These are phyloP conservation scores for Psephotus haematonotus DNA, from an alignment of 2,113 vertebrate genomes.

Conservation along the genomic window DNA sequence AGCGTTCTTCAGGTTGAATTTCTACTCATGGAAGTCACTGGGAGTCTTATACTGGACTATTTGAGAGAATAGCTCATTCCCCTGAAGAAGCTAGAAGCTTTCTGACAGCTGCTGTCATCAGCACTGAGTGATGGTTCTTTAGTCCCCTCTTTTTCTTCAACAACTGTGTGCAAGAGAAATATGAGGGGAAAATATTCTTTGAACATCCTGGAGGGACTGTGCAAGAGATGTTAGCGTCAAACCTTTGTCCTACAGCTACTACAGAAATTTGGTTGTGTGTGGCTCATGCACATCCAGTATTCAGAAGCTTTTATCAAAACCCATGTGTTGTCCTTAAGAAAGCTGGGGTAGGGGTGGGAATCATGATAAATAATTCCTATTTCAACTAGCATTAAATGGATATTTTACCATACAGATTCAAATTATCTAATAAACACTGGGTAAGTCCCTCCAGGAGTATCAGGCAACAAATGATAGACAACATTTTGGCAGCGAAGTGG, in stretches of 20 bases:
- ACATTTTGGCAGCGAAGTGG: conserved; percentile 21
- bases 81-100: not conserved
- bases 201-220: not conserved
- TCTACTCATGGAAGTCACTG: not conserved
- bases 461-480: not conserved
- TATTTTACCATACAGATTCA: not conserved
- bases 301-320: not conserved
- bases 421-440: conserved; percentile 12
- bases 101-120: not conserved
- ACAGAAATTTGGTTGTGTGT: not conserved
- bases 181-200: not conserved
- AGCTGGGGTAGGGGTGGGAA: fast-evolving
- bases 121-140: not conserved
- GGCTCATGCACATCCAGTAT: fast-evolving
- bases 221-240: not conserved
- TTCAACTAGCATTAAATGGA: not conserved
- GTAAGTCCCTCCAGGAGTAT: conserved; percentile 24
- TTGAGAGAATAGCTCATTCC: not conserved
- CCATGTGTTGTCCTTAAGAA: not conserved
- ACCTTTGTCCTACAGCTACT: not conserved
- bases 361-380: not conserved
- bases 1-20: not conserved
- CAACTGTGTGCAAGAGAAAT: not conserved
- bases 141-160: not conserved
- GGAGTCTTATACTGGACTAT: not conserved